These are phyloP conservation scores for Parascotia fuliginaria DNA, from an alignment of 2,888 invertebrate genomes.

Conservation along the genomic window DNA sequence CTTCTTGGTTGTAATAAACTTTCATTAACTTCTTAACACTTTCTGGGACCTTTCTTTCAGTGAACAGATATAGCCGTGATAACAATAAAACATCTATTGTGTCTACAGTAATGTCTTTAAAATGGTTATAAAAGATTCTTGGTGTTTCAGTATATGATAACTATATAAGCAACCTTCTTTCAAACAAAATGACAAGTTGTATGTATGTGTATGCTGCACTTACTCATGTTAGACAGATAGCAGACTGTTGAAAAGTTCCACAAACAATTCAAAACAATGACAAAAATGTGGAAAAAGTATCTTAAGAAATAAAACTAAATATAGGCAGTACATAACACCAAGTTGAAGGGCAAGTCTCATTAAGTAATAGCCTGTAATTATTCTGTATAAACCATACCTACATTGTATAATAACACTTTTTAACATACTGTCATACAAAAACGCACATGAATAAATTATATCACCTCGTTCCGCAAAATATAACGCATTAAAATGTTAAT, in stretches of 20 bases:
- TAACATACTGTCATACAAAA: constrained; percentile 42
- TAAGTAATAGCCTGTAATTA: constrained; percentile 43
- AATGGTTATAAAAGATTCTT: too few relatives aligned
- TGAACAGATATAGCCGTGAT: too few relatives aligned
- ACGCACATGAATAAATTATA: constrained; percentile 53
- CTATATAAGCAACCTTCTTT: too few relatives aligned
- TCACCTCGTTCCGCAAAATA: constrained; percentile 56
- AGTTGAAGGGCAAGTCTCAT: constrained; percentile 55
- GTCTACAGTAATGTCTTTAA: too few relatives aligned
- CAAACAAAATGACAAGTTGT: too few relatives aligned
- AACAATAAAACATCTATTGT: too few relatives aligned
- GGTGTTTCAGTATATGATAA: too few relatives aligned
- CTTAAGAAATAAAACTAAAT: constrained; percentile 11
- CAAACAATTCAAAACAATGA: neutral
- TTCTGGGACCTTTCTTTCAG: too few relatives aligned
- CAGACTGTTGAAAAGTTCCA: neutral
- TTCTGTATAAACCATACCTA: constrained; percentile 34
- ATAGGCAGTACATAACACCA: constrained; percentile 19
- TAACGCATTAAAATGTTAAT: constrained; percentile 69
- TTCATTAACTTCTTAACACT: too few relatives aligned
- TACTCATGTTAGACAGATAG: neutral
- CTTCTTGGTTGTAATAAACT: too few relatives aligned
- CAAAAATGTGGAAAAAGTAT: neutral
- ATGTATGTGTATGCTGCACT: neutral
- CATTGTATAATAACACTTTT: constrained; percentile 24